A percentile compares a stretch with the other conserved stretches of the same genome.
Evolutionary conservation across 2,888 invertebrate species (phyloP).

Genomic region (Campoplex nolae): DNA sequence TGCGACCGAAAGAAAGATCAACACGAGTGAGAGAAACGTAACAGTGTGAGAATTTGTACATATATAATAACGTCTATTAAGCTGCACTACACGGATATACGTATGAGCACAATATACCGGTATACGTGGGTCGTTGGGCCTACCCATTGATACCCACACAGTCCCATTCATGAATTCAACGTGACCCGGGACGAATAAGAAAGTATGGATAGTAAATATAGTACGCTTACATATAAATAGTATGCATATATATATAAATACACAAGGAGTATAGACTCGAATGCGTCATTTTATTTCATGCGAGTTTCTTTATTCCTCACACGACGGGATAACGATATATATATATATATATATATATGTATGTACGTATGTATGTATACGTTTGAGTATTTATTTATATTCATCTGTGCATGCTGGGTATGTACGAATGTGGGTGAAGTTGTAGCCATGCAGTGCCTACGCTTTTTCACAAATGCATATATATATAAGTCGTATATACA

Average conservation of each 20-base stretch:
- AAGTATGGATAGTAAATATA: conserved; percentile 52
- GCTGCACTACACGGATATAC: conserved; percentile 10
- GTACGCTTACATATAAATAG: conserved; percentile 36
- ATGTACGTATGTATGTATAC: not conserved
- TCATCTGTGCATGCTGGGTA: conserved; percentile 11
- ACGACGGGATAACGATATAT: conserved; percentile 14
- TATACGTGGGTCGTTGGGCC: conserved; percentile 67
- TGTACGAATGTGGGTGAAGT: conserved; percentile 57
- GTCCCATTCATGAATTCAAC: conserved; percentile 80
- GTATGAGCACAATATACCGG: conserved; percentile 26
- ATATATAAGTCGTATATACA: conserved; percentile 19
- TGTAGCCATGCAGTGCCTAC: conserved; percentile 57
- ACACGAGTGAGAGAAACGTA: conserved; percentile 42
- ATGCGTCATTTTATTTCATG: conserved; percentile 52
- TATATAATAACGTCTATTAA: not conserved
- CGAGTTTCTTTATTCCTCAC: conserved; percentile 34
- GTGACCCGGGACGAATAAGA: conserved; percentile 75
- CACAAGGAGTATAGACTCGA: conserved; percentile 35
- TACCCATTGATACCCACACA: conserved; percentile 80
- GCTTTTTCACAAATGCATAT: conserved; percentile 51
- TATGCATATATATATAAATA: conserved; percentile 50
- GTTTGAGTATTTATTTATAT: conserved; percentile 37
- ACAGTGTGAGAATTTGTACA: conserved; percentile 14
- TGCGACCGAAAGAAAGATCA: conserved; percentile 45
- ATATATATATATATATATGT: not conserved